Evolutionary conservation across 2,888 invertebrate genomes (phyloP).

Genomic region (Pocota personata): DNA sequence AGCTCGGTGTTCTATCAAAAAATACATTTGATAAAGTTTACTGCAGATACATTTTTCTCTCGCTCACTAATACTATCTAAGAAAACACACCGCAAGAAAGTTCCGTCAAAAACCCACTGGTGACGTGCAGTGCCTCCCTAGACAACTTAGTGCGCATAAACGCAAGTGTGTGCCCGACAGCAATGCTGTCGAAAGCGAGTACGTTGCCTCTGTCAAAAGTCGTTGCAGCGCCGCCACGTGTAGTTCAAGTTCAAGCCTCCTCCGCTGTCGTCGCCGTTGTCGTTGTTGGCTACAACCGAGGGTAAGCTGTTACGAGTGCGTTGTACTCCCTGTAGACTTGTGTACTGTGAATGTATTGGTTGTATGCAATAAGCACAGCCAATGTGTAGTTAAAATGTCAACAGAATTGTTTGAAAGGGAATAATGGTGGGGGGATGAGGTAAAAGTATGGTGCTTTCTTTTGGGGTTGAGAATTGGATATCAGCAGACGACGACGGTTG

Average conservation of each 20-base stretch:
- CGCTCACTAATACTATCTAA: conserved; percentile 36
- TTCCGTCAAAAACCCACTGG: conserved; percentile 41
- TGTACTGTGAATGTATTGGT: conserved; percentile 31
- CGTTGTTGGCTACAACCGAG: conserved; percentile 33
- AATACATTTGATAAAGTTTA: conserved; percentile 1
- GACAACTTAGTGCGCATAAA: conserved; percentile 40
- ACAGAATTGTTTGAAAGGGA: conserved; percentile 26
- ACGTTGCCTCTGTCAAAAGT: conserved; percentile 79
- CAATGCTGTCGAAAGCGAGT: conserved; percentile 76
- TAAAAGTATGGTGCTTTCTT: conserved; percentile 34
- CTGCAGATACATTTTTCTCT: not conserved
- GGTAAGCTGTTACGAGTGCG: conserved; percentile 62
- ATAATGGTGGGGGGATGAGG: not conserved
- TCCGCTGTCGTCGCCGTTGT: conserved; percentile 51
- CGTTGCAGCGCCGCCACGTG: conserved; percentile 82
- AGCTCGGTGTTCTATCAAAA: conserved; percentile 25
- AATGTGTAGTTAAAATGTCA: conserved; percentile 43
- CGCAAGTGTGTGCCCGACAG: conserved; percentile 64
- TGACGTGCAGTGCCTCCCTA: conserved; percentile 12
- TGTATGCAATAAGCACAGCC: conserved; percentile 30
- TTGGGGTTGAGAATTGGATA: conserved; percentile 44
- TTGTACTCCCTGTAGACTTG: conserved; percentile 58
- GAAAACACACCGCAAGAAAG: not conserved
- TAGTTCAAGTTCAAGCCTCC: conserved; percentile 82
- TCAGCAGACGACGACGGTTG: conserved; percentile 60